Evolutionary conservation across 2,888 invertebrate genomes (phyloP), one percentile per base, ranked within the genome.

Genomic region (Parascotia fuliginaria): DNA sequence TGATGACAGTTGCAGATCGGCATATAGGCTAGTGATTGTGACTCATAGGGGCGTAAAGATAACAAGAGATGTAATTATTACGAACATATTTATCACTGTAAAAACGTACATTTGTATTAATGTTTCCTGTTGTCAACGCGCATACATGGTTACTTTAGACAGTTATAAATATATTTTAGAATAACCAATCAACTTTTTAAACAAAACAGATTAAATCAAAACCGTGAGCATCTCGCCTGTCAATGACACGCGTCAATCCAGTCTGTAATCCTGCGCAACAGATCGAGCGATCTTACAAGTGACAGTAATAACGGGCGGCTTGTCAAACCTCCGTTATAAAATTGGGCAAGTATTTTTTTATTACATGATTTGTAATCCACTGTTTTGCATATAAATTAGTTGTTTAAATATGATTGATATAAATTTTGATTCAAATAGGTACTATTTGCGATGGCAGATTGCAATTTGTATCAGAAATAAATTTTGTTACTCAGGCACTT

Each of bases 291-390:
- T 12, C 32, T 24, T 54, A 58, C 52, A 60, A 53, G 51, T 72
- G 66, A 65, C 65, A 66, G 32, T 38, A 32, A 49, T 75, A 76
- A 73, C 75, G 66, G 77, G 9, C 75, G 68, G 75, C 33, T 55
- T 68, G 66, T 67, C 69, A 65, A 13, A 36, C 12, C 11, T 41
- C 57, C 53, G 58, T 64, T 65, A 65, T 41, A 52, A 22, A 27
- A 50, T 55, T 38, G 33, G 15, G 27, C 44, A 43, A 53, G 51
- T 54, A 45, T 55, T 48, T 38, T 34, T 39, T 12, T 11, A 16
- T 34, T 40, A 32, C 28, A 34, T 48, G 38, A 24, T 41, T 33
- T 31, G 42, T 38, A 29, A 29, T 41, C 24, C 31, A 44, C 31
- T 42, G 36, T 53, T 62, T 53, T 40, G 40, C 46, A 53, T 50